A percentile compares a stretch with the other conserved stretches of the same genome.
Conservation (phyloP, 2,888 invertebrate species). For the Hemaris fuciformis region DNA sequence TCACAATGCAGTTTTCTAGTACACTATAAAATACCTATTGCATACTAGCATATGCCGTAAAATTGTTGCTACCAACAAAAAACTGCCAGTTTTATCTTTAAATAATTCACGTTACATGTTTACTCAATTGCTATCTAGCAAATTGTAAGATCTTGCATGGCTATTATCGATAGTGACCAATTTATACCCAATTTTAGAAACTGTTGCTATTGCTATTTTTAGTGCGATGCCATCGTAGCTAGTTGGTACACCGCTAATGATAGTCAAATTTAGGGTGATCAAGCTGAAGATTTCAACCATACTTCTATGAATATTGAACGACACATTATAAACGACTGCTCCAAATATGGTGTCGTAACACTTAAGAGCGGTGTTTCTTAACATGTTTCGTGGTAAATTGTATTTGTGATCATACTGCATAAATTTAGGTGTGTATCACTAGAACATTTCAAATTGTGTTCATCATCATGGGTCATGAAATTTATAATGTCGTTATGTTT, state of each 20-base stretch:
- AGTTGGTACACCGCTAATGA: neutral
- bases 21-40: too few species aligned
- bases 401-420: neutral
- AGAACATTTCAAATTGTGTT: neutral
- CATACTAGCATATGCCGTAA: too few species aligned
- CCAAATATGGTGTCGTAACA: constrained; percentile 31
- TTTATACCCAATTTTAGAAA: neutral
- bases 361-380: constrained; percentile 34
- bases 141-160: neutral
- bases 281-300: constrained; percentile 17
- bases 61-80: too few species aligned
- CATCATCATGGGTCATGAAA: too few species aligned
- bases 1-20: too few species aligned
- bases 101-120: too few species aligned
- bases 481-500: too few species aligned
- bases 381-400: constrained; percentile 15
- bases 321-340: constrained; percentile 27
- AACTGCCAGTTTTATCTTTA: too few species aligned
- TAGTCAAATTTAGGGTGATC: constrained; percentile 10
- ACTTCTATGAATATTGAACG: constrained; percentile 16
- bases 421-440: neutral
- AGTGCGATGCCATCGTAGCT: neutral
- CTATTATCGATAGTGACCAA: neutral
- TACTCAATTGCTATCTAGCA: too few species aligned
- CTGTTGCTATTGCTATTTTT: neutral